phyloP scores from a whole-genome alignment of 2,888 invertebrate genomes.

The Caradrina clavipalpis region DNA sequence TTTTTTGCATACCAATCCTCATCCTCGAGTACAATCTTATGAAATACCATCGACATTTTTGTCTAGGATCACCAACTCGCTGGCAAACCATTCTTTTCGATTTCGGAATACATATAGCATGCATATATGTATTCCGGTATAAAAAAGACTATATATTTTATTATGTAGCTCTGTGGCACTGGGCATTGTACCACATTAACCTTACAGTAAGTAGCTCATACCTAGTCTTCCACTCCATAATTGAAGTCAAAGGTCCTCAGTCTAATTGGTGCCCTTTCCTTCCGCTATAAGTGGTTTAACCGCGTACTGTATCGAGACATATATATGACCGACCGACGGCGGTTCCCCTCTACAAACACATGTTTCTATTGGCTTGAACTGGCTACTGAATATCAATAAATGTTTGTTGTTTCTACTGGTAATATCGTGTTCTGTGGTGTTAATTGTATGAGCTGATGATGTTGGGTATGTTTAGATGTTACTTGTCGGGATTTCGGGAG shows the following conservation, averaged over 20 bases:
- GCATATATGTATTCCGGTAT: too few relatives aligned
- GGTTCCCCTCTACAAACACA: constrained; percentile 4
- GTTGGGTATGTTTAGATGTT: background rate
- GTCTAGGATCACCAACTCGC: too few relatives aligned
- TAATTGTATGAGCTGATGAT: background rate
- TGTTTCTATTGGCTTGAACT: constrained; percentile 4
- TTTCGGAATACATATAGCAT: too few relatives aligned
- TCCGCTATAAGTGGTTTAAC: constrained; percentile 20
- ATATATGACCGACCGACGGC: constrained; percentile 19
- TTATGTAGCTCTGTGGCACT: constrained; percentile 3
- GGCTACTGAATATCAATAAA: constrained; percentile 2
- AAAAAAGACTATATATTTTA: background rate
- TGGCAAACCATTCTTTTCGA: too few relatives aligned
- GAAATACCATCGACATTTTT: too few relatives aligned
- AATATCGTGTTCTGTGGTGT: background rate
- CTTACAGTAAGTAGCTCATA: constrained; percentile 27
- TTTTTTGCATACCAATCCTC: too few relatives aligned
- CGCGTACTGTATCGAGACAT: constrained; percentile 10
- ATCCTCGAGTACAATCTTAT: too few relatives aligned
- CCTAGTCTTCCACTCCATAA: constrained; percentile 37
- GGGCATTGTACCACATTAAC: constrained; percentile 7
- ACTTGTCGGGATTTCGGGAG: too few relatives aligned
- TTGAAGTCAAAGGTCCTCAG: constrained; percentile 29
- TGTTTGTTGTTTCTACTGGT: too few relatives aligned
- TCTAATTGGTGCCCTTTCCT: constrained; percentile 48